phyloP scores from a whole-genome alignment of 2,113 vertebrate genomes.

The Cinclus cinclus region DNA sequence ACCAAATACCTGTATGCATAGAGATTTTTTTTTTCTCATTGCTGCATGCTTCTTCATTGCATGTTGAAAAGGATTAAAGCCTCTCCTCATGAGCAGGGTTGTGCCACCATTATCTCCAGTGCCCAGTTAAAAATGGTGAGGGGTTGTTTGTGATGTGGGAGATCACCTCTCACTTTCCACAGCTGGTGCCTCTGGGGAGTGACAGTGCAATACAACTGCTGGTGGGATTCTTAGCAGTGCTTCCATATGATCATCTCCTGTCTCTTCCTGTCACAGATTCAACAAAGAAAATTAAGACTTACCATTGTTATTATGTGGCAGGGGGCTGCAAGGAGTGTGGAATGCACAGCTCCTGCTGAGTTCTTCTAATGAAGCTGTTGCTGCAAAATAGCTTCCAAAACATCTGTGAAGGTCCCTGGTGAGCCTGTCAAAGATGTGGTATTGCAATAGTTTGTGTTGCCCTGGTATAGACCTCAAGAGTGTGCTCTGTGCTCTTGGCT shows the following conservation, averaged over 20 bases:
- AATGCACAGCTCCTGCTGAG: neutral
- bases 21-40: neutral
- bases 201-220: neutral
- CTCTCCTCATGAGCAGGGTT: neutral
- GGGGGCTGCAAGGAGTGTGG: neutral
- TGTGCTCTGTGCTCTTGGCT: neutral
- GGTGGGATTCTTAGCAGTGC: neutral
- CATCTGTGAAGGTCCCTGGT: neutral
- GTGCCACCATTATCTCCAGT: neutral
- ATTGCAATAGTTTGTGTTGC: neutral
- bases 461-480: neutral
- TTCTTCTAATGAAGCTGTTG: neutral
- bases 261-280: neutral
- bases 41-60: neutral
- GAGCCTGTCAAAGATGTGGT: neutral
- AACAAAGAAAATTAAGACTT: neutral
- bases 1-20: conserved; percentile 24
- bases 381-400: neutral
- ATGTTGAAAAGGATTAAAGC: neutral
- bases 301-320: neutral
- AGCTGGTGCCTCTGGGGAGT: neutral
- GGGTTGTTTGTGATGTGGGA: neutral
- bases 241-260: neutral
- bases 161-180: neutral
- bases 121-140: neutral